These are phyloP conservation scores for Cyrtonyx montezumae DNA, from an alignment of 2,113 vertebrate genomes.

Conservation along the genomic window DNA sequence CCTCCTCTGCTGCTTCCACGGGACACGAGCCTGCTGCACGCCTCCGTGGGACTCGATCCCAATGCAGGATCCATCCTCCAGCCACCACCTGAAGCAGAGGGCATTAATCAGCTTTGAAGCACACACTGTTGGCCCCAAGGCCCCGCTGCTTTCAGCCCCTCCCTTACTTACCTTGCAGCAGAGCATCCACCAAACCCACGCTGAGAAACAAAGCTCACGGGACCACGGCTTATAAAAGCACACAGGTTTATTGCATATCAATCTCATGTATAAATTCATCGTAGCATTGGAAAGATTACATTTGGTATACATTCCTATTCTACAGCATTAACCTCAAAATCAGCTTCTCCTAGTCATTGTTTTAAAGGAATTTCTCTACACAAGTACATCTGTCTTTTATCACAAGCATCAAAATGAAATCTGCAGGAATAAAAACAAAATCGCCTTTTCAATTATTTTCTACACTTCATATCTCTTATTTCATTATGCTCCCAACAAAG, in stretches of 20 bases:
- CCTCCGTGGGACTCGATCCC: neutral
- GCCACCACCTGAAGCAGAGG: neutral
- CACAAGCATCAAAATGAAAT: slow-evolving; percentile 92
- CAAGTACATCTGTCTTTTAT: slow-evolving; percentile 89
- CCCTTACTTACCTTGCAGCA: no score
- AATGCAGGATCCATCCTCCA: neutral
- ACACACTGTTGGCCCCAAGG: no score
- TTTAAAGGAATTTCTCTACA: slow-evolving; percentile 90
- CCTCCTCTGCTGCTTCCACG: neutral
- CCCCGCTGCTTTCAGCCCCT: no score
- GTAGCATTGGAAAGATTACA: slow-evolving; percentile 99
- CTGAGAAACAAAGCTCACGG: slow-evolving; percentile 40
- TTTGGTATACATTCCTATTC: slow-evolving; percentile 99
- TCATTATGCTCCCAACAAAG: slow-evolving; percentile 76
- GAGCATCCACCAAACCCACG: no score
- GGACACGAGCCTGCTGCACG: neutral
- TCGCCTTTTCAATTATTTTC: slow-evolving; percentile 73
- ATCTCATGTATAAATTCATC: slow-evolving; percentile 99
- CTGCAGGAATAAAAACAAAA: slow-evolving; percentile 65
- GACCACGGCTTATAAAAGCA: slow-evolving; percentile 90
- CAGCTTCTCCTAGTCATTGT: slow-evolving; percentile 85
- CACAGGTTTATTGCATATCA: slow-evolving; percentile 99
- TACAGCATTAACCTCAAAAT: slow-evolving; percentile 97
- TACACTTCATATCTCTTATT: slow-evolving; percentile 74
- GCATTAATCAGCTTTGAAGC: slow-evolving; percentile 24